phyloP scores from a whole-genome alignment of 2,888 invertebrate genomes.

The Euplexia lucipara region DNA sequence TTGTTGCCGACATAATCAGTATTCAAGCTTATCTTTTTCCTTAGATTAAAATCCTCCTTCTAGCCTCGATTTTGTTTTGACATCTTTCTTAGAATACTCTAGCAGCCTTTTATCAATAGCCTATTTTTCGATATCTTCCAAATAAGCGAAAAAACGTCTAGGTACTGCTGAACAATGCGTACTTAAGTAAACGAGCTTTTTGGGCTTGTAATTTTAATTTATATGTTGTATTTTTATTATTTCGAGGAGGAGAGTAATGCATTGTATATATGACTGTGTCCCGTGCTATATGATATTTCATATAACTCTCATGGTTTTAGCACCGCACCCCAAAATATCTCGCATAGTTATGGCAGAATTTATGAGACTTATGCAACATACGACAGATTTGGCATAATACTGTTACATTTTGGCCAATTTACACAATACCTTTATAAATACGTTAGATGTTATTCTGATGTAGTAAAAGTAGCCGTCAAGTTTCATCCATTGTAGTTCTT shows the following conservation, averaged over 20 bases:
- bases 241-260: background rate
- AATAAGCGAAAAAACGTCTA: background rate
- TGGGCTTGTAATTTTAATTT: background rate
- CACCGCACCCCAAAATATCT: too few relatives aligned
- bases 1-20: slow-evolving; percentile 23
- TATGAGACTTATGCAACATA: too few relatives aligned
- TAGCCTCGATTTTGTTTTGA: slow-evolving; percentile 22
- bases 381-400: too few relatives aligned
- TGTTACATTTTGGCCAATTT: too few relatives aligned
- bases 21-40: slow-evolving; percentile 26
- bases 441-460: too few relatives aligned
- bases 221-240: background rate
- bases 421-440: too few relatives aligned
- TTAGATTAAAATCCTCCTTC: slow-evolving; percentile 23
- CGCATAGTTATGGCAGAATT: too few relatives aligned
- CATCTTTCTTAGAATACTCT: background rate
- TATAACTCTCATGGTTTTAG: too few relatives aligned
- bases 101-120: background rate
- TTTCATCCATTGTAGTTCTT: too few relatives aligned
- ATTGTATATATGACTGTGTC: too few relatives aligned
- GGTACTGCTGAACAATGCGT: background rate
- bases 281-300: too few relatives aligned
- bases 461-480: too few relatives aligned
- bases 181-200: background rate
- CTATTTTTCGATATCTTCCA: background rate